phyloP scores from a whole-genome alignment of 2,888 invertebrate genomes.

The Lottia gigantea region DNA sequence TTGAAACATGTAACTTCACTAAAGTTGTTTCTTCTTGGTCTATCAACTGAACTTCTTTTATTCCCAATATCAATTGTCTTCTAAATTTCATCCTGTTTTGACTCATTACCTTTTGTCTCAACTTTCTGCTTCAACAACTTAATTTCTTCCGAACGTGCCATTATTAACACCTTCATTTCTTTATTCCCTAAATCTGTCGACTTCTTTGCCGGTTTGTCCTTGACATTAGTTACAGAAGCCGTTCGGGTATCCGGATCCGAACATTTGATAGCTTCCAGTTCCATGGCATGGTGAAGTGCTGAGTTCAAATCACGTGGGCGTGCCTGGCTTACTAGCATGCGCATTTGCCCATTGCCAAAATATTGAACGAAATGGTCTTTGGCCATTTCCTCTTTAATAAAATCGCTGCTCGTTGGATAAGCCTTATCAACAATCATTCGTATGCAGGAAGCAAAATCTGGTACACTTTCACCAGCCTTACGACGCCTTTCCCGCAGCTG shows the following conservation, averaged over 20 bases:
- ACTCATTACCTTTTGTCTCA: no score
- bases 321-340: neutral
- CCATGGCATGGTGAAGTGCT: neutral
- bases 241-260: neutral
- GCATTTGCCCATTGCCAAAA: neutral
- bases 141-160: no score
- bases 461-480: neutral
- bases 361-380: neutral
- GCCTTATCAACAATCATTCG: neutral
- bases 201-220: neutral
- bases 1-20: neutral
- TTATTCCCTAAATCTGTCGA: neutral
- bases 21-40: neutral
- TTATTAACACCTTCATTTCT: neutral
- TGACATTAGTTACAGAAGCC: neutral
- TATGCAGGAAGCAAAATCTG: neutral
- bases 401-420: neutral
- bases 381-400: neutral
- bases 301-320: no score
- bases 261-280: neutral
- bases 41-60: no score
- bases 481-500: neutral
- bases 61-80: no score
- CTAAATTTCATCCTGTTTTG: no score
- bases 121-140: neutral